Base-by-base conservation (phyloP, 1,140 invertebrate genomes). In the Scaptomyza graminum region DNA sequence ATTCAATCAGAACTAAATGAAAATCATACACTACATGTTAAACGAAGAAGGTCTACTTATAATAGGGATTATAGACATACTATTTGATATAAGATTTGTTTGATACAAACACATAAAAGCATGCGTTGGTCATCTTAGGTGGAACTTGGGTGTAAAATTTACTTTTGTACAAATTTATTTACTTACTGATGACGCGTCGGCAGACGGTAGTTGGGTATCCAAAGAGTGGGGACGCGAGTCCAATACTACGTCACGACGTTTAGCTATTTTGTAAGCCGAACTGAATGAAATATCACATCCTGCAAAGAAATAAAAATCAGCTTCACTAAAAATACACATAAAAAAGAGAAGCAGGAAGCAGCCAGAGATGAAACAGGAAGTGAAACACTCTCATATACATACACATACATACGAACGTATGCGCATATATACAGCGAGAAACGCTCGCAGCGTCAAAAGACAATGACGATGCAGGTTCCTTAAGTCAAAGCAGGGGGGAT, bases 251-350 rank as follows among this genome's bases (percentile, higher is more conserved):
- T 11, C 13, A 31, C 41, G 51, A 68, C 79, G 74, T 84, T 82
- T 79, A 82, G 79, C 50, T 80, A 61, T 59, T 76, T 61, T 71
- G 78, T 72, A 57, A 76, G 77, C 77, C 44, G 71, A 74, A 62
- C 72, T 85, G 74, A 87, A 87, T 84, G 81, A 87, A 84, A 84
- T 84, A 84, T 85, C 78, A 87, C 82, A 85, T 85, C 81, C 81
- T 87, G 81, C 63, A 51, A 80, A 78, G 77, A 85, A 87, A 85
- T 87, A 85, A 85, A 85, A 85, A 87, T 85, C 81, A 85, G 74
- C 81, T 82, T 78, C 65, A 74, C 78, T 78, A 81, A 82, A 85
- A 87, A 81, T 65, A 80, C 65, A 81, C 74, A 84, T 85, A 84
- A 77, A 77, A 60, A 69, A 62, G 43, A 62, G 43, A 64, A 63